Conservation (phyloP, 2,888 invertebrate genomes). For the Rhingia campestris region DNA sequence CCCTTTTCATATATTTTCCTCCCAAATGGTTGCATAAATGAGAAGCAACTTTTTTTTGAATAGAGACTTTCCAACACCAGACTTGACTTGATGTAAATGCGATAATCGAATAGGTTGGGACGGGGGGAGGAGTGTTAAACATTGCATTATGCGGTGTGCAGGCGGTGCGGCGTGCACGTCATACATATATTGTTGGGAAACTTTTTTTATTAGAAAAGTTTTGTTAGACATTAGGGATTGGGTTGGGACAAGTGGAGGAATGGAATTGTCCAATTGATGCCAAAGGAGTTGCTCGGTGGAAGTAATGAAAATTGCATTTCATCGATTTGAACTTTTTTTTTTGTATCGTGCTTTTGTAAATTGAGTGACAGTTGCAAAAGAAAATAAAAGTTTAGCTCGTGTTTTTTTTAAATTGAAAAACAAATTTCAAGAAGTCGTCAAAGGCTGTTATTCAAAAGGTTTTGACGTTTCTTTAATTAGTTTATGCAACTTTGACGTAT, state of each 20-base stretch:
- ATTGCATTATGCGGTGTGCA: slow-evolving; percentile 12
- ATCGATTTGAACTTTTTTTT: slow-evolving; percentile 29
- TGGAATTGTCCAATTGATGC: slow-evolving; percentile 4
- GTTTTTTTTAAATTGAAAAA: slow-evolving; percentile 15
- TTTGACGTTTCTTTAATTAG: slow-evolving; percentile 51
- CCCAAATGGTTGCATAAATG: slow-evolving; percentile 48
- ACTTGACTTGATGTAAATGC: slow-evolving; percentile 11
- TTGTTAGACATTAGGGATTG: slow-evolving; percentile 23
- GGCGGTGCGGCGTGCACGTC: not conserved
- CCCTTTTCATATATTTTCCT: slow-evolving; percentile 43
- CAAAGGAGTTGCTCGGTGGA: slow-evolving; percentile 12
- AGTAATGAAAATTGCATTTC: slow-evolving; percentile 52
- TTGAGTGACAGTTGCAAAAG: slow-evolving; percentile 16
- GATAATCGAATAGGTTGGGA: slow-evolving; percentile 49
- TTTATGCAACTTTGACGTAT: slow-evolving; percentile 14
- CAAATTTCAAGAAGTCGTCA: not conserved
- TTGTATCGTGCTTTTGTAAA: not conserved
- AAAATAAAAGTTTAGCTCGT: slow-evolving; percentile 7
- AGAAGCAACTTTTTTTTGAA: slow-evolving; percentile 30
- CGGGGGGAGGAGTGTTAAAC: not conserved
- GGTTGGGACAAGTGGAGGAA: slow-evolving; percentile 8
- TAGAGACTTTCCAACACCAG: slow-evolving; percentile 49
- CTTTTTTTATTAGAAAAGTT: slow-evolving; percentile 28
- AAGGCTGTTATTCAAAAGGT: slow-evolving; percentile 13
- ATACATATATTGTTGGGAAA: slow-evolving; percentile 8